Evolutionary conservation across 1,140 invertebrate genomes (phyloP).

Genomic region (Neodiprion virginianus): DNA sequence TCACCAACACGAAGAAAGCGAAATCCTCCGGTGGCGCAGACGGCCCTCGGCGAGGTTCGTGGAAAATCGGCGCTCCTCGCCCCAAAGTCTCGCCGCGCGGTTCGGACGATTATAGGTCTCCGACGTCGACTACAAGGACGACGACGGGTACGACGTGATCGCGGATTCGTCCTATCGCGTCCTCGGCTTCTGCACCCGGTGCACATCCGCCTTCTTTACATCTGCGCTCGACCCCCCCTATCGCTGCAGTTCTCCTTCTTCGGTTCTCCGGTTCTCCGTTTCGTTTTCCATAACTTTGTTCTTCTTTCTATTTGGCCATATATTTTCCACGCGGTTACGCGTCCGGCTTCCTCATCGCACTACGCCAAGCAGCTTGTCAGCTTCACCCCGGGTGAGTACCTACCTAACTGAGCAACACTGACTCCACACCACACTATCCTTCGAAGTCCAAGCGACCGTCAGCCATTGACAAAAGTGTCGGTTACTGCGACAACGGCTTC

Average conservation of each 20-base stretch:
- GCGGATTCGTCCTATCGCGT: neutral
- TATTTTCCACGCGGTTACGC: neutral
- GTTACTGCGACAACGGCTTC: too few relatives aligned
- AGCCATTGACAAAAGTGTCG: too few relatives aligned
- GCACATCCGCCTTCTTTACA: too few relatives aligned
- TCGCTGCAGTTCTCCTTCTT: too few relatives aligned
- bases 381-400: too few relatives aligned
- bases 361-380: neutral
- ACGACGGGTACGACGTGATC: neutral
- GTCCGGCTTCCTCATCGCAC: neutral
- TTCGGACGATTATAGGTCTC: conserved; percentile 34
- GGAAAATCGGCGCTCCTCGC: conserved; percentile 49
- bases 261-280: too few relatives aligned
- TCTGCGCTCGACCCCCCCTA: too few relatives aligned
- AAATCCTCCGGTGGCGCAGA: conserved; percentile 47
- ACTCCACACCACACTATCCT: too few relatives aligned
- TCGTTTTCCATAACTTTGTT: too few relatives aligned
- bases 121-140: conserved; percentile 14
- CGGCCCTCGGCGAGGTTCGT: conserved; percentile 52
- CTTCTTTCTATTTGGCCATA: too few relatives aligned
- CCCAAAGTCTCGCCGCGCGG: conserved; percentile 38
- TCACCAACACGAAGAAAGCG: conserved; percentile 22
- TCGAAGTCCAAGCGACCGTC: too few relatives aligned
- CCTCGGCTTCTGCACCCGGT: neutral
- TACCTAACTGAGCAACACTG: too few relatives aligned